phyloP scores from a whole-genome alignment of 2,113 vertebrate species.

The Callipepla californica region DNA sequence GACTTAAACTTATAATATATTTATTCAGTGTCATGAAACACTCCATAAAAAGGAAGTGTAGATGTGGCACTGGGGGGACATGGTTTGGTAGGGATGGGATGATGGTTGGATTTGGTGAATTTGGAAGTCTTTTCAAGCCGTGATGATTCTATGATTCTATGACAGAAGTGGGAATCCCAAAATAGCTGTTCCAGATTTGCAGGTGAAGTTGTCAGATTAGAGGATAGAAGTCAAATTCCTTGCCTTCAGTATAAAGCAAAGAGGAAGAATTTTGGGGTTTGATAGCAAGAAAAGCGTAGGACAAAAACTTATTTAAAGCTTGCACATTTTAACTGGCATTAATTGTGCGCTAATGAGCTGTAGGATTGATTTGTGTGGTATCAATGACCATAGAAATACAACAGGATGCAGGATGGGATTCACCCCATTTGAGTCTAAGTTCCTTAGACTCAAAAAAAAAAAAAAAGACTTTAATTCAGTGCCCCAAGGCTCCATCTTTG shows the following conservation, averaged over 20 bases:
- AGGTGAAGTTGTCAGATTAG: not conserved
- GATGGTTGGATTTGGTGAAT: no score
- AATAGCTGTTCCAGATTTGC: not conserved
- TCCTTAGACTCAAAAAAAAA: not conserved
- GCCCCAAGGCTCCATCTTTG: not conserved
- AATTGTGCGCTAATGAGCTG: not conserved
- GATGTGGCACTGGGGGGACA: no score
- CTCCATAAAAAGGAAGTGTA: not conserved
- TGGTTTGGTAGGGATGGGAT: no score
- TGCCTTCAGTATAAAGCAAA: not conserved
- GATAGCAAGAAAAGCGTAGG: not conserved
- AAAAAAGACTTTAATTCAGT: not conserved
- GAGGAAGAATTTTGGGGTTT: not conserved
- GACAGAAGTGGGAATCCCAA: not conserved
- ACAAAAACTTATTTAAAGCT: not conserved
- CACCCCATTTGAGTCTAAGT: not conserved
- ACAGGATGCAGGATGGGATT: not conserved
- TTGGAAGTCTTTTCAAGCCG: no score
- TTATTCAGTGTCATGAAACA: not conserved
- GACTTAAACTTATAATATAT: not conserved
- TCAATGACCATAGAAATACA: slow-evolving; percentile 1
- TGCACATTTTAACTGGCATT: not conserved
- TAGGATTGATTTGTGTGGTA: not conserved
- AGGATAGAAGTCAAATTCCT: not conserved
- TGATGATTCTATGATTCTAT: no score